Conservation (phyloP, 1,140 invertebrate genomes). For the Protaetia brevitarsis region DNA sequence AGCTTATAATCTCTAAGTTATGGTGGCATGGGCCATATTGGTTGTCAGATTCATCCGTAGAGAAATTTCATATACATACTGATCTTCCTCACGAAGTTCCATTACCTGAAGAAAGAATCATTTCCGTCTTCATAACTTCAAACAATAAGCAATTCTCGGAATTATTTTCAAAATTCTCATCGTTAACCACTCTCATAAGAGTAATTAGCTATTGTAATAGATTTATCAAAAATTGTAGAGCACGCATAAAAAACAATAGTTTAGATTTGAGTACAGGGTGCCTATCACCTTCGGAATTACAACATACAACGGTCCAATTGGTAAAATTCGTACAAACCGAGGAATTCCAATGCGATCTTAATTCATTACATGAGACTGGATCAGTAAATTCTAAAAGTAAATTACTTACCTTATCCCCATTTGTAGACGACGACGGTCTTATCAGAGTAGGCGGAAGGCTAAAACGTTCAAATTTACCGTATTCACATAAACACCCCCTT, state of each 20-base stretch:
- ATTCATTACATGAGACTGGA: background rate
- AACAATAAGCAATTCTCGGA: background rate
- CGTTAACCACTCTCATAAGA: background rate
- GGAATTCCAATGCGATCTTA: background rate
- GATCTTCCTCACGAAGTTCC: background rate
- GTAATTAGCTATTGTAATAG: background rate
- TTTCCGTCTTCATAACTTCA: no score
- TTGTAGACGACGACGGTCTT: background rate
- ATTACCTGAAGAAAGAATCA: background rate
- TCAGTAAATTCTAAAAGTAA: background rate
- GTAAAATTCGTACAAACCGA: background rate
- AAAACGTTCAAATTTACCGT: background rate
- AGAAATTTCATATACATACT: background rate
- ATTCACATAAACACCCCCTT: background rate
- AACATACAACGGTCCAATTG: background rate
- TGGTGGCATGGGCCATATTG: constrained; percentile 45
- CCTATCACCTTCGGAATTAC: constrained; percentile 35
- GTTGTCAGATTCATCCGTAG: background rate
- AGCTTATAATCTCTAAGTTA: constrained; percentile 35
- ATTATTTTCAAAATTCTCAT: background rate
- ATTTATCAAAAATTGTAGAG: constrained; percentile 21
- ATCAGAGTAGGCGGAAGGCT: background rate
- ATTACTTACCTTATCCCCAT: background rate
- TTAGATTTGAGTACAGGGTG: constrained; percentile 38
- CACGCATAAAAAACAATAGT: constrained; percentile 19